phyloP scores from a whole-genome alignment of 2,888 invertebrate genomes.

The Drosophila leonis region DNA sequence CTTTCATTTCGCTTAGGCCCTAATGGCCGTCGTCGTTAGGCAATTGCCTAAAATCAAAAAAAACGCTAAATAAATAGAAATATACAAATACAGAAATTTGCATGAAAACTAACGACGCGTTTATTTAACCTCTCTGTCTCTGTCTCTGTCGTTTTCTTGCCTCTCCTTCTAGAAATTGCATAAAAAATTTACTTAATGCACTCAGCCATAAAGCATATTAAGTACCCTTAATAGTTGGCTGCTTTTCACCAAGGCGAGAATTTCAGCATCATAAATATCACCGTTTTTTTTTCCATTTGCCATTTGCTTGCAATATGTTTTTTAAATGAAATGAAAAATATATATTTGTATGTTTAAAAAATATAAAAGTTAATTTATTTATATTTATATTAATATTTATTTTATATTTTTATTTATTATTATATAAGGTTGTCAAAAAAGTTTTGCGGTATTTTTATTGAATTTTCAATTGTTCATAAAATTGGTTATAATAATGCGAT shows the following conservation, averaged over 20 bases:
- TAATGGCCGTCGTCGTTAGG: conserved; percentile 14
- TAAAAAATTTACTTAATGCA: conserved; percentile 17
- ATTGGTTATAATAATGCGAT: no score
- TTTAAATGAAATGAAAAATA: not conserved
- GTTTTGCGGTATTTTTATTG: no score
- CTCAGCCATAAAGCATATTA: conserved; percentile 21
- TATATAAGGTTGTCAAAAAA: no score
- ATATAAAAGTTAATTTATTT: not conserved
- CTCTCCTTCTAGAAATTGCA: conserved; percentile 16
- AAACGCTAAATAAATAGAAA: conserved; percentile 1
- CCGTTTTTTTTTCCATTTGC: not conserved
- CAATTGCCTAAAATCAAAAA: conserved; percentile 6
- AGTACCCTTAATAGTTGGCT: conserved; percentile 5
- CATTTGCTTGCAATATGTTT: not conserved
- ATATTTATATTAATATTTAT: not conserved
- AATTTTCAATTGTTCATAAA: no score
- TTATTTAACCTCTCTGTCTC: not conserved
- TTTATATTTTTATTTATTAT: no score
- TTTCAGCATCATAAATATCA: conserved; percentile 16
- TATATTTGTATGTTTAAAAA: not conserved
- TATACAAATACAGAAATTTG: conserved; percentile 21
- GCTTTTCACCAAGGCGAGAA: conserved; percentile 26
- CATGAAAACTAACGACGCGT: conserved; percentile 23
- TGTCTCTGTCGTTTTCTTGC: not conserved
- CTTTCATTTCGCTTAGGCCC: not conserved